Evolutionary conservation across 2,888 invertebrate genomes (phyloP).

Genomic region (Odontocolon sp.): DNA sequence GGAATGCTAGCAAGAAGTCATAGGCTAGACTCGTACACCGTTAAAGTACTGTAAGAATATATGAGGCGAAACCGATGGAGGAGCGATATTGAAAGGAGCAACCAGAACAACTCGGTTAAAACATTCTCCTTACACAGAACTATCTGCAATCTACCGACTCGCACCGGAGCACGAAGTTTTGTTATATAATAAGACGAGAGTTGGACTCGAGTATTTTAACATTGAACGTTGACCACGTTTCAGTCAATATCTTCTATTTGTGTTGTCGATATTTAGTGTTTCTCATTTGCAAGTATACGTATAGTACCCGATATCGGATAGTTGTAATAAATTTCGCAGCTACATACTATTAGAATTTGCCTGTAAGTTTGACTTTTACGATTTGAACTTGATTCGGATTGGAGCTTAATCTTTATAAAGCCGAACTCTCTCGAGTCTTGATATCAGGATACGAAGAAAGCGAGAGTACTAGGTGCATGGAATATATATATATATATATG

Average conservation of each 20-base stretch:
- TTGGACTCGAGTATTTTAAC: slow-evolving; percentile 37
- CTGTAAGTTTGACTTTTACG: background rate
- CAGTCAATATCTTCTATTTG: slow-evolving; percentile 36
- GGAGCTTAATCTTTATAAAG: slow-evolving; percentile 1
- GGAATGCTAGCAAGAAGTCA: slow-evolving; percentile 23
- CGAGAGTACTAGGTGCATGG: slow-evolving; percentile 34
- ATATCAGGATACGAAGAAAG: slow-evolving; percentile 30
- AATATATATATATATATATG: too few species aligned
- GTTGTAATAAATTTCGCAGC: slow-evolving; percentile 2
- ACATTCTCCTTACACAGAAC: slow-evolving; percentile 46
- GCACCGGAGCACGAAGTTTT: slow-evolving; percentile 23
- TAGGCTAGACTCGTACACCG: background rate
- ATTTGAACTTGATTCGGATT: slow-evolving; percentile 46
- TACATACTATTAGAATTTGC: background rate
- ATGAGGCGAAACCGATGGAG: background rate
- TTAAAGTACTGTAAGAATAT: background rate
- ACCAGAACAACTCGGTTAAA: slow-evolving; percentile 12
- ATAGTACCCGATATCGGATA: background rate
- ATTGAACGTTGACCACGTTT: slow-evolving; percentile 57
- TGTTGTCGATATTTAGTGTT: background rate
- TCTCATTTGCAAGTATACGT: background rate
- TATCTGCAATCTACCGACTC: slow-evolving; percentile 24
- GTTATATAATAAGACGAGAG: slow-evolving; percentile 48
- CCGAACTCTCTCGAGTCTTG: background rate
- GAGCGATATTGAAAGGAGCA: slow-evolving; percentile 44